A percentile compares a stretch with the other conserved stretches of the same genome.
phyloP scores from a whole-genome alignment of 2,888 invertebrate species.

The Nymphalis polychloros region DNA sequence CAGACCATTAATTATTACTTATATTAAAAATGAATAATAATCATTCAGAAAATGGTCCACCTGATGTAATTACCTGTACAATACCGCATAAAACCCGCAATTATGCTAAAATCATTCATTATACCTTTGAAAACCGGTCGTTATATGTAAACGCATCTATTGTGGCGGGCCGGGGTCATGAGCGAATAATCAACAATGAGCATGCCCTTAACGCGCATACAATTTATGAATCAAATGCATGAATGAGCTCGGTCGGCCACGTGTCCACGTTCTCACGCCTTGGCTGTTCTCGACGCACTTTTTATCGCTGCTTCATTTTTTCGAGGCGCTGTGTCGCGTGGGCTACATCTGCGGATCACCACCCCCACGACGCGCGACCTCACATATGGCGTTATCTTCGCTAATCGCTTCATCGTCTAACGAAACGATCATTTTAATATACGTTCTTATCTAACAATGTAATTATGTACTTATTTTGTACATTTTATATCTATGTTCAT shows the following conservation, averaged over 20 bases:
- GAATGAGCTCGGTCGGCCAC: constrained; percentile 75
- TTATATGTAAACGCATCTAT: constrained; percentile 30
- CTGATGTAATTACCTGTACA: not conserved
- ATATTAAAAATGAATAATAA: not conserved
- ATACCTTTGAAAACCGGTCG: constrained; percentile 11
- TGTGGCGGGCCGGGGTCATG: constrained; percentile 39
- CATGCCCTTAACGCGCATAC: constrained; percentile 55
- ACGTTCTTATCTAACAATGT: constrained; percentile 13
- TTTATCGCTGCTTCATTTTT: constrained; percentile 67
- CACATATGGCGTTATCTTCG: constrained; percentile 70
- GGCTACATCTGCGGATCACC: constrained; percentile 70
- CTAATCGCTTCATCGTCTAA: constrained; percentile 73
- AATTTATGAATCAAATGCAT: constrained; percentile 80
- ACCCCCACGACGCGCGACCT: constrained; percentile 71
- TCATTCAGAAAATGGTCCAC: constrained; percentile 3
- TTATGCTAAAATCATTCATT: constrained; percentile 14
- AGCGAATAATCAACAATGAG: constrained; percentile 42
- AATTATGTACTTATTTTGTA: not conserved
- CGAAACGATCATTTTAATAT: constrained; percentile 46
- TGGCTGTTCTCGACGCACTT: constrained; percentile 55
- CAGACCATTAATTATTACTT: not conserved
- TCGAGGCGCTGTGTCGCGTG: constrained; percentile 48
- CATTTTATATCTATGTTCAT: not conserved
- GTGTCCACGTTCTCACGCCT: constrained; percentile 77
- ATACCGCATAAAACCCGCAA: constrained; percentile 16